A percentile compares a stretch with the other conserved stretches of the same genome.
Evolutionary conservation across 2,797 vertebrate genomes (phyloP).

Genomic region (Crocidura indochinensis): DNA sequence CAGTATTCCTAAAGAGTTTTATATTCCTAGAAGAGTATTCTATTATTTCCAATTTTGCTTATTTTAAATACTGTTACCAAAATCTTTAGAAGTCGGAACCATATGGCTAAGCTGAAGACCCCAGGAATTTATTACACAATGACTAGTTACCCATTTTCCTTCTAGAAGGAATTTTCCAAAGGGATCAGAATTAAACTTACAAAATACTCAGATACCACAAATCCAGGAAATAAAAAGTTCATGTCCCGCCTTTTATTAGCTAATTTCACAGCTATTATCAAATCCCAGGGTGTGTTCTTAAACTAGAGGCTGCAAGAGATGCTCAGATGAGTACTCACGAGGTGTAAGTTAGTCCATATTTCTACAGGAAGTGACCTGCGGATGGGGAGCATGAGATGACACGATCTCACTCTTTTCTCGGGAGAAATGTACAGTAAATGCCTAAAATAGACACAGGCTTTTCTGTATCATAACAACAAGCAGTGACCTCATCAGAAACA

Average conservation of each 20-base stretch:
- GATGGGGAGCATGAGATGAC: slow-evolving; percentile 99
- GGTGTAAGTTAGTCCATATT: slow-evolving; percentile 99
- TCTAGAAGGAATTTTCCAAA: slow-evolving; percentile 83
- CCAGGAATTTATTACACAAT: slow-evolving; percentile 68
- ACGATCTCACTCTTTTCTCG: slow-evolving; percentile 99
- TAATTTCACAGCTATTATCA: slow-evolving; percentile 88
- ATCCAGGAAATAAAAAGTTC: slow-evolving; percentile 81
- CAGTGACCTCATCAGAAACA: slow-evolving; percentile 95
- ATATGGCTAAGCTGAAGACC: slow-evolving; percentile 78
- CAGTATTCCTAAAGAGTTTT: slow-evolving; percentile 63
- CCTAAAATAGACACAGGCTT: slow-evolving; percentile 99
- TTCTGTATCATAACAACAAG: slow-evolving; percentile 99
- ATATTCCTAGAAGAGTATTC: slow-evolving; percentile 66
- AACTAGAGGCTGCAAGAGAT: slow-evolving; percentile 93
- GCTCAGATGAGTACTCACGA: slow-evolving; percentile 99
- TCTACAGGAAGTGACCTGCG: slow-evolving; percentile 99
- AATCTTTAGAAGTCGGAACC: slow-evolving; percentile 74
- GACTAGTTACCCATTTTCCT: slow-evolving; percentile 81
- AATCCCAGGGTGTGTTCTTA: slow-evolving; percentile 92
- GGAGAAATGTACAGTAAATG: slow-evolving; percentile 99
- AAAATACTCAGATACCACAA: slow-evolving; percentile 79
- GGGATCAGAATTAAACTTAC: slow-evolving; percentile 82
- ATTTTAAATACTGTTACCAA: slow-evolving; percentile 83
- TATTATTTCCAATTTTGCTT: slow-evolving; percentile 78
- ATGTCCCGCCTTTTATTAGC: slow-evolving; percentile 83